phyloP scores from a whole-genome alignment of 2,113 vertebrate genomes.

The Hippocampus barbouri region DNA sequence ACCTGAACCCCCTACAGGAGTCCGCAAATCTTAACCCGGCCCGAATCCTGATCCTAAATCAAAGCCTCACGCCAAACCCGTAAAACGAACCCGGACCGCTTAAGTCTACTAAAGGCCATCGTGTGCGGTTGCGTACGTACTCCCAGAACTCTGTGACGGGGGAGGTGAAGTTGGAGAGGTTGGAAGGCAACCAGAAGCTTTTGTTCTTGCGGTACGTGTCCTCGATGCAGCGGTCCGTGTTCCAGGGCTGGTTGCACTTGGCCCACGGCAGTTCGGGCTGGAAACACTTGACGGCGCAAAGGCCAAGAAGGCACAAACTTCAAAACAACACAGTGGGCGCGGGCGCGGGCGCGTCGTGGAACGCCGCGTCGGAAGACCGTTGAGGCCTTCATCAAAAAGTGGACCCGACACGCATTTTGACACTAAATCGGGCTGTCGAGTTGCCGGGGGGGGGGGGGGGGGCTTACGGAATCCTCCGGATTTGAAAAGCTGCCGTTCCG shows the following conservation, averaged over 20 bases:
- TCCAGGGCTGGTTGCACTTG: constrained; percentile 91
- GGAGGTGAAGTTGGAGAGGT: constrained; percentile 86
- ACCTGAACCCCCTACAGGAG: not conserved
- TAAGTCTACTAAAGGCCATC: not conserved
- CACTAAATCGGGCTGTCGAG: too few relatives aligned
- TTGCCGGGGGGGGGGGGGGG: too few relatives aligned
- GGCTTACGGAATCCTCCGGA: too few relatives aligned
- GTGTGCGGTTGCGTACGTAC: constrained; percentile 71
- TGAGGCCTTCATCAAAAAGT: too few relatives aligned
- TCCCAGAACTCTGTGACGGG: constrained; percentile 99
- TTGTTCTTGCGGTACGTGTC: constrained; percentile 90
- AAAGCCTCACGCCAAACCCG: too few relatives aligned
- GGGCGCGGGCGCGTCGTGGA: too few relatives aligned
- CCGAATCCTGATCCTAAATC: too few relatives aligned
- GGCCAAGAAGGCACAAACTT: not conserved
- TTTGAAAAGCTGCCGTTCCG: too few relatives aligned
- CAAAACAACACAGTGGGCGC: too few relatives aligned
- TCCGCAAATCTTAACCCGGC: not conserved
- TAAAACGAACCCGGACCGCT: too few relatives aligned
- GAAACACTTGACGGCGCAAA: constrained; percentile 71
- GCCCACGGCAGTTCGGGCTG: constrained; percentile 92
- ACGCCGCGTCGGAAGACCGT: too few relatives aligned
- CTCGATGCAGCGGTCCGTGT: constrained; percentile 84
- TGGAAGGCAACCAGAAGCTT: constrained; percentile 74
- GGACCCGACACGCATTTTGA: too few relatives aligned